Evolutionary conservation across 2,888 invertebrate genomes (phyloP).

Genomic region (Thereva unica): DNA sequence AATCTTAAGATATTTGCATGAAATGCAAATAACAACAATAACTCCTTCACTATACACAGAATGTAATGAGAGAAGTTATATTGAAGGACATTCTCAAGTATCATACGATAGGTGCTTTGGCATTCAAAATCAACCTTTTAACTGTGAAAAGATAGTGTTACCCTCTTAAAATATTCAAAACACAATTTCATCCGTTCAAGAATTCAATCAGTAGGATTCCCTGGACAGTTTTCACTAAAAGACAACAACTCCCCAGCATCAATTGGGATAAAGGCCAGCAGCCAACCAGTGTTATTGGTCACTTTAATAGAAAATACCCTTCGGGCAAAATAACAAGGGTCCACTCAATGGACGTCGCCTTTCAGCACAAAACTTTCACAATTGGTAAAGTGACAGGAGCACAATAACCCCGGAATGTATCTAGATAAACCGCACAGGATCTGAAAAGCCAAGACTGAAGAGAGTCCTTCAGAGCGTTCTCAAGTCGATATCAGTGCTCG

Average conservation of each 20-base stretch:
- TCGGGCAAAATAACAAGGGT: constrained; percentile 34
- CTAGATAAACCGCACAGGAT: constrained; percentile 9
- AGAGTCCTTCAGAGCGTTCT: background rate
- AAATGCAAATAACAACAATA: no score
- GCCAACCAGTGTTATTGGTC: constrained; percentile 34
- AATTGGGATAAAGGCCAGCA: background rate
- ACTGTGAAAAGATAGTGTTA: no score
- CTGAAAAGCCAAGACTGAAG: background rate
- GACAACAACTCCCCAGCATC: constrained; percentile 1
- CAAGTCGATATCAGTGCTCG: constrained; percentile 16
- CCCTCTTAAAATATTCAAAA: constrained; percentile 34
- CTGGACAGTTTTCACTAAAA: constrained; percentile 19
- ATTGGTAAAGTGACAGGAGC: constrained; percentile 30
- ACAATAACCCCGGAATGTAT: constrained; percentile 22
- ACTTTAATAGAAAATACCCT: constrained; percentile 33
- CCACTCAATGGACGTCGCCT: constrained; percentile 28
- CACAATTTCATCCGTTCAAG: constrained; percentile 33
- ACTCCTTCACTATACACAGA: no score
- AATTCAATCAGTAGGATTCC: constrained; percentile 35
- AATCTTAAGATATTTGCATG: no score
- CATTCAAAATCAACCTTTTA: no score
- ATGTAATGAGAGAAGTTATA: no score
- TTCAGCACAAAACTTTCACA: constrained; percentile 27
- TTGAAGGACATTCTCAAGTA: no score
- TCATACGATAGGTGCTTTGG: no score